These are phyloP conservation scores for Ailurus styani DNA, from an alignment of 2,113 vertebrate species.

Conservation along the genomic window DNA sequence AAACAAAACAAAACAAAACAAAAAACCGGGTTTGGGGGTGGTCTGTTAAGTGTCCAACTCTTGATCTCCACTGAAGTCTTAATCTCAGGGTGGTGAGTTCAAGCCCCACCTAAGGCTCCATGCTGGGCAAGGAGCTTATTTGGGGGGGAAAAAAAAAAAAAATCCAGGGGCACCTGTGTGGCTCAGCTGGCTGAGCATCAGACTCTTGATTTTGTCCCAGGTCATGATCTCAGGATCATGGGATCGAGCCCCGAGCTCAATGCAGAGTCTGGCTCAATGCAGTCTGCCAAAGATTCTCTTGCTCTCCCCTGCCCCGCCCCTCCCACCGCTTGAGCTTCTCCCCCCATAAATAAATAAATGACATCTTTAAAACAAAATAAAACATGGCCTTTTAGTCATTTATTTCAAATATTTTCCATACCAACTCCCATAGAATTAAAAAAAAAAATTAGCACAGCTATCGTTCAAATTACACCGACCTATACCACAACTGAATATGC, in stretches of 20 bases:
- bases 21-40: neutral
- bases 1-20: neutral
- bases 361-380: neutral
- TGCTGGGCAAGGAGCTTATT: neutral
- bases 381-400: neutral
- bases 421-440: neutral
- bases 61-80: neutral
- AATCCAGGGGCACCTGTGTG: neutral
- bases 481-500: neutral
- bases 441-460: neutral
- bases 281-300: neutral
- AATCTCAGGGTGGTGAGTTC: neutral
- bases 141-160: neutral
- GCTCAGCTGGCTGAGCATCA: neutral
- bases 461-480: neutral
- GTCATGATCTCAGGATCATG: neutral
- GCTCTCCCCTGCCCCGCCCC: neutral
- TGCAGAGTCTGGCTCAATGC: neutral
- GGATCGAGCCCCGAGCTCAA: neutral
- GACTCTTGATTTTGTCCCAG: neutral
- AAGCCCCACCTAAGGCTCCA: neutral
- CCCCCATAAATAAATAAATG: neutral
- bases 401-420: slow-evolving; percentile 1
- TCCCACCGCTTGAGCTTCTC: neutral
- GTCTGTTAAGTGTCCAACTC: neutral